Evolutionary conservation across 2,797 vertebrate genomes (phyloP).

Genomic region (Micromesistius poutassou): DNA sequence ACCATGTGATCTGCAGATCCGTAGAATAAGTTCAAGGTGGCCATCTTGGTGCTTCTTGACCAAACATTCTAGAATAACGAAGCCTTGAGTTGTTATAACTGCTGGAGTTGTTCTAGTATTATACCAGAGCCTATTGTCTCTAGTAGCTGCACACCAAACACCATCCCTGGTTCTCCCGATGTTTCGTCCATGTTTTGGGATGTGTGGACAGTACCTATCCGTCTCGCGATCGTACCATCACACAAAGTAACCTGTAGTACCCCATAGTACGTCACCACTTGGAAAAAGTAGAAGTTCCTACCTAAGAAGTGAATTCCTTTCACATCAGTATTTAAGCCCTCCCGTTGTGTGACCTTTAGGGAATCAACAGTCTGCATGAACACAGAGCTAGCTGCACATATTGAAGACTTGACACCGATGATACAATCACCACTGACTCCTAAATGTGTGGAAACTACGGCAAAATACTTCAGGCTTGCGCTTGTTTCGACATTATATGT

Average conservation of each 20-base stretch:
- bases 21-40: not conserved
- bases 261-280: not conserved
- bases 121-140: not conserved
- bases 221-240: not conserved
- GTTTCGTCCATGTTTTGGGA: too few relatives aligned
- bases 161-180: not conserved
- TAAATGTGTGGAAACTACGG: not conserved
- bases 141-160: not conserved
- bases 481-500: not conserved
- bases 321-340: not conserved
- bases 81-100: not conserved
- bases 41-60: not conserved
- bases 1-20: not conserved
- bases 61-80: not conserved
- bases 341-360: not conserved
- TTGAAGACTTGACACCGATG: constrained; percentile 11
- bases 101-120: not conserved
- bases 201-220: not conserved
- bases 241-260: not conserved
- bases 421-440: constrained; percentile 7
- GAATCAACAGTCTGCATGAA: constrained; percentile 16
- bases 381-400: constrained; percentile 12
- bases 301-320: not conserved
- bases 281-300: not conserved
- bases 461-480: not conserved